A percentile compares a stretch with the other conserved stretches of the same genome.
Conservation (phyloP, 2,113 vertebrate genomes). For the Actinemys pallida region DNA sequence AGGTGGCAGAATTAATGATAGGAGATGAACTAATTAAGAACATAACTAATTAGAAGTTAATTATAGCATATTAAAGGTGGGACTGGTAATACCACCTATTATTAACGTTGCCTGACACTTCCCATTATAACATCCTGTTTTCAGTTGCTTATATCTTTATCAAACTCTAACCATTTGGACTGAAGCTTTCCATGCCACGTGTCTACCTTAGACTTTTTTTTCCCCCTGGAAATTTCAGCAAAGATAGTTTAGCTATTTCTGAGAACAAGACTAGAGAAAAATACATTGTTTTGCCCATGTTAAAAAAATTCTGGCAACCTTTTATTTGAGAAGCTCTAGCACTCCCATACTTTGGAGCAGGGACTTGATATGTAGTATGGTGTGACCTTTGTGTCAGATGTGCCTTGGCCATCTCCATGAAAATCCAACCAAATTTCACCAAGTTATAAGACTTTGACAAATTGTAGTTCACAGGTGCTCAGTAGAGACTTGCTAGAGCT, state of each 20-base stretch:
- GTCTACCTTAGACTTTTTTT: background rate
- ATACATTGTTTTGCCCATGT: background rate
- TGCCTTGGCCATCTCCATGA: too few relatives aligned
- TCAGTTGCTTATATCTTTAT: background rate
- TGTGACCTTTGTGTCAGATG: too few relatives aligned
- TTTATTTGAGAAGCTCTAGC: background rate
- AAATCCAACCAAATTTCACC: too few relatives aligned
- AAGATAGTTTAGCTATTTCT: background rate
- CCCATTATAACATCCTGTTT: background rate
- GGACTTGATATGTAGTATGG: background rate
- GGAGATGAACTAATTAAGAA: fast-evolving
- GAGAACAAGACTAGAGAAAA: background rate
- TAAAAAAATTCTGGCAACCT: background rate
- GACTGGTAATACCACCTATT: background rate
- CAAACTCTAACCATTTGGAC: background rate
- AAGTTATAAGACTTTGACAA: background rate
- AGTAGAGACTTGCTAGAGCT: background rate
- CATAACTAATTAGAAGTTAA: background rate
- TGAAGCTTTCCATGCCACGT: background rate
- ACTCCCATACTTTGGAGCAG: background rate
- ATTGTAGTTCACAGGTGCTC: background rate
- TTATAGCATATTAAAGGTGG: background rate
- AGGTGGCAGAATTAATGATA: background rate
- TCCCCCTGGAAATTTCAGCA: background rate
- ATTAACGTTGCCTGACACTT: background rate